Base-by-base conservation (phyloP, 2,888 invertebrate species). In the Iphiclides podalirius region DNA sequence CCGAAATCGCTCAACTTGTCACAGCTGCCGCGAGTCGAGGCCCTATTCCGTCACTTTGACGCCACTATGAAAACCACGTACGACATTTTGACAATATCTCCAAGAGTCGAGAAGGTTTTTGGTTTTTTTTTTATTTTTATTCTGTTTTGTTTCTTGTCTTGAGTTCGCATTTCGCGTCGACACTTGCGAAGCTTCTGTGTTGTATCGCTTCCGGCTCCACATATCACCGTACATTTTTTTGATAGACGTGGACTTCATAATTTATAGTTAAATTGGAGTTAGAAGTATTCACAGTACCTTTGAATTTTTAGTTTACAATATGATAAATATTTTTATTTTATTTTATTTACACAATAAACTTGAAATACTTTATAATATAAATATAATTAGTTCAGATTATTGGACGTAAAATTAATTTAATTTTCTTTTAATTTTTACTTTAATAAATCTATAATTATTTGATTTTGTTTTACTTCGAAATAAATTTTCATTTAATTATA, bases 1-100 rank as follows among this genome's bases (percentile, higher is more conserved):
- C 90, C 90, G 74, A 83, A 83, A 61, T 89, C 89, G 59, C 81
- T 90, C 64, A 90, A 88, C 74, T 62, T 90, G 49, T 81, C 83
- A 4, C 89, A 89, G 72, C 75, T 89, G 66, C 81, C 85, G 15
- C 75, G 83, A 7, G 84, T 87, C 42, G 84, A 84, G 54, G 88
- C 86, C 1, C 59, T 87, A 36, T 88, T 88, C 70, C 67, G 80
- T 38, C 67, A 86, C 55, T 86, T 88, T 63, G 87, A 88, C 63
- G 79, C 72, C 1, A 77, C 67, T 13, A 78, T 87, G 70, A 72
- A 68, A 60, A 74, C 79, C 23, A 87, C 87, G 0, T 82, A 76
- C 67, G 86, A 87, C 58, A 79, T 87, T 52, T 67, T 87, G 59
- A 69, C 81, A 1, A 78, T 87, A 51, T 86, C 87, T 55, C 88